Conservation (phyloP, 1,140 invertebrate species). For the Drosophila setifemur region DNA sequence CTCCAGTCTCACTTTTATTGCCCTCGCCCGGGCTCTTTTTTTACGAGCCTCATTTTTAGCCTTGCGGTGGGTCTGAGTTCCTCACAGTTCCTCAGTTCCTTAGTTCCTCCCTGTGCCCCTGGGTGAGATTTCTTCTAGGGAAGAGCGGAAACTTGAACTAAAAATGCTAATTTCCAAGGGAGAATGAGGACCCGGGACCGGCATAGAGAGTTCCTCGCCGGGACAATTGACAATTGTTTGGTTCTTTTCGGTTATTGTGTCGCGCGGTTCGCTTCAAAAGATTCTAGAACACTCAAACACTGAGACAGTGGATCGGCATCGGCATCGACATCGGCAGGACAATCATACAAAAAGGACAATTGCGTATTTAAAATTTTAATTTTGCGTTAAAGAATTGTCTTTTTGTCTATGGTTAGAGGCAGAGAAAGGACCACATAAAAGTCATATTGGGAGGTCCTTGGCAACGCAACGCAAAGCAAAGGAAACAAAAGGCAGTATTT, state of each 20-base stretch:
- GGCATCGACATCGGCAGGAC: slow-evolving; percentile 23
- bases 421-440: slow-evolving; percentile 62
- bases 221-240: slow-evolving; percentile 32
- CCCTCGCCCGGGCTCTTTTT: slow-evolving; percentile 51
- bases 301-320: slow-evolving; percentile 28
- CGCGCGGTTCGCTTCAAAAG: slow-evolving; percentile 63
- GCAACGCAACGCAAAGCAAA: too few species aligned
- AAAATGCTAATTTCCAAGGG: slow-evolving; percentile 60
- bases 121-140: slow-evolving; percentile 41
- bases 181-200: slow-evolving; percentile 55
- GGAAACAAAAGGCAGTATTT: slow-evolving; percentile 49
- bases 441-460: slow-evolving; percentile 76
- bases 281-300: slow-evolving; percentile 38
- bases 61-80: slow-evolving; percentile 65
- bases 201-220: slow-evolving; percentile 6
- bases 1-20: slow-evolving; percentile 55
- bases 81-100: slow-evolving; percentile 11
- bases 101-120: slow-evolving; percentile 17
- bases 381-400: slow-evolving; percentile 67
- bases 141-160: slow-evolving; percentile 38
- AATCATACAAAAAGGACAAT: slow-evolving; percentile 68
- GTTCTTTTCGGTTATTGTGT: slow-evolving; percentile 33
- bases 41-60: slow-evolving; percentile 55
- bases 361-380: slow-evolving; percentile 76
- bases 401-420: slow-evolving; percentile 42